Evolutionary conservation across 2,888 invertebrate genomes (phyloP).

Genomic region (Drosophila flavopinicola): DNA sequence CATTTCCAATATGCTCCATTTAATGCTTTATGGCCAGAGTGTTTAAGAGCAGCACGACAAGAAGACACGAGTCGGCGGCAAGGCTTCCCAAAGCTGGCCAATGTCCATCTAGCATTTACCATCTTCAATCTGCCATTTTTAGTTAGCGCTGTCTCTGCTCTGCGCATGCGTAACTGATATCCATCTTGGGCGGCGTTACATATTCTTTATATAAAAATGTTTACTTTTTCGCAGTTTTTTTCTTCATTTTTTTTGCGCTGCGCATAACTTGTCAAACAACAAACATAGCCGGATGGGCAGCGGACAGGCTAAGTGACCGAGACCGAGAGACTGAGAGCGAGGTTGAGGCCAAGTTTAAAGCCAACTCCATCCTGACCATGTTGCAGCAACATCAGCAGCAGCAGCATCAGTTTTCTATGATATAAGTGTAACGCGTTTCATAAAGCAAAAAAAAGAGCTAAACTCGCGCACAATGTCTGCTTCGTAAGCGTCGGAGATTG

Average conservation of each 20-base stretch:
- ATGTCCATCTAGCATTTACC: slow-evolving; percentile 5
- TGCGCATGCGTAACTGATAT: slow-evolving; percentile 74
- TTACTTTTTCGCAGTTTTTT: slow-evolving; percentile 15
- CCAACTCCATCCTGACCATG: slow-evolving; percentile 24
- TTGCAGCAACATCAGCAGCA: slow-evolving; percentile 15
- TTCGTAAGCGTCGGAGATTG: slow-evolving; percentile 51
- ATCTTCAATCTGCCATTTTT: not conserved
- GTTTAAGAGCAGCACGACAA: not conserved
- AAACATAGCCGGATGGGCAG: slow-evolving; percentile 64
- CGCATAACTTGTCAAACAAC: slow-evolving; percentile 75
- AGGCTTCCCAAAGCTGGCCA: not conserved
- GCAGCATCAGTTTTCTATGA: slow-evolving; percentile 42
- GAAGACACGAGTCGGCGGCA: not conserved
- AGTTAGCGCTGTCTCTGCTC: slow-evolving; percentile 31
- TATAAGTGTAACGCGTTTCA: slow-evolving; percentile 54
- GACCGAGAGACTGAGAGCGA: slow-evolving; percentile 1
- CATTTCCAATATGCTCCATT: too few species aligned
- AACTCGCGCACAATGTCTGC: slow-evolving; percentile 46
- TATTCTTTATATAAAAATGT: slow-evolving; percentile 49
- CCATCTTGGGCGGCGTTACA: slow-evolving; percentile 74
- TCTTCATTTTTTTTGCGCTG: slow-evolving; percentile 26
- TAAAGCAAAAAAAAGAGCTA: slow-evolving; percentile 41
- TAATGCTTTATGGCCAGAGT: not conserved
- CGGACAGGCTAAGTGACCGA: slow-evolving; percentile 15
- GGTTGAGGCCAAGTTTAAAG: slow-evolving; percentile 27